These are phyloP conservation scores for Protomyctophum bolini DNA, from an alignment of 2,113 vertebrate genomes.

Conservation along the genomic window DNA sequence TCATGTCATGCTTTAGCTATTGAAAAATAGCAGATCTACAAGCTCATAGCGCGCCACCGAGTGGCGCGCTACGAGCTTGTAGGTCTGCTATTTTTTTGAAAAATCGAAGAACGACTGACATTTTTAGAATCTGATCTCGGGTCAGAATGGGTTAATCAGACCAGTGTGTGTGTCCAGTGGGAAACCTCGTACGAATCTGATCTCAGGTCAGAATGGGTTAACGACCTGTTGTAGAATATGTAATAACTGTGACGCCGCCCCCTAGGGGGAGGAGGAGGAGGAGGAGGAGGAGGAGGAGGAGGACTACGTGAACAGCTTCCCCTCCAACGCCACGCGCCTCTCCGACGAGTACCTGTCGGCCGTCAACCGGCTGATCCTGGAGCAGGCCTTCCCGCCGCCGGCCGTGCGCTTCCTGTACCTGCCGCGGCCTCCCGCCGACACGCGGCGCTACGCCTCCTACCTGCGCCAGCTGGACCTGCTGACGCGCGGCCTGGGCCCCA, in stretches of 20 bases:
- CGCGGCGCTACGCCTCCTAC: conserved; percentile 82
- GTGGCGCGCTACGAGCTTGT: no score
- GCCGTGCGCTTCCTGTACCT: conserved; percentile 89
- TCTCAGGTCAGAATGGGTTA: no score
- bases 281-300: conserved; percentile 50
- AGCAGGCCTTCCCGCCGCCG: conserved; percentile 70
- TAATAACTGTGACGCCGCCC: neutral
- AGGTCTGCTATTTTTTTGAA: no score
- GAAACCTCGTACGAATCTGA: no score
- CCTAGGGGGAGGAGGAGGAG: neutral
- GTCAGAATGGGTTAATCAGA: no score
- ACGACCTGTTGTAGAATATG: no score
- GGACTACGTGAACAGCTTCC: conserved; percentile 81
- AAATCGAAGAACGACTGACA: no score
- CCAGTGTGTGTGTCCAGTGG: no score
- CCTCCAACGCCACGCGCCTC: conserved; percentile 80
- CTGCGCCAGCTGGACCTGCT: conserved; percentile 87
- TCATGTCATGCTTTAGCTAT: no score
- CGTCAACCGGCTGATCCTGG: conserved; percentile 84
- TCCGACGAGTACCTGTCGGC: conserved; percentile 85
- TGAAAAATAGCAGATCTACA: no score
- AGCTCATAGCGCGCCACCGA: no score
- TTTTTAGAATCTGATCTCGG: no score
- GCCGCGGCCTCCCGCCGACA: conserved; percentile 87
- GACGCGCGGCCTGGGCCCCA: conserved; percentile 86